Base-by-base conservation (phyloP, 2,113 vertebrate genomes). In the Chrysochloris asiatica region DNA sequence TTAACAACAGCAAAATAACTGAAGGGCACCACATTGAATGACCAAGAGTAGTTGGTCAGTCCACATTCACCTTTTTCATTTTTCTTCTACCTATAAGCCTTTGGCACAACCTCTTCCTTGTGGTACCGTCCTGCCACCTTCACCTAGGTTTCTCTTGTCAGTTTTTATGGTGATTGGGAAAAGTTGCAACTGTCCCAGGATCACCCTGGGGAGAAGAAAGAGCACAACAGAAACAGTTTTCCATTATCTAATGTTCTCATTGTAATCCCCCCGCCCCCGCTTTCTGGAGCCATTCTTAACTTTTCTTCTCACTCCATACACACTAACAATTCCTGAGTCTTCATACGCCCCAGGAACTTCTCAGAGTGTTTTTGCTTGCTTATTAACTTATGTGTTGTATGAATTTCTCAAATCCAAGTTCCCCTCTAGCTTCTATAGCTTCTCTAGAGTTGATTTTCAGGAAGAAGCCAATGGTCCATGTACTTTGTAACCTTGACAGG, bases 401-500 rank as follows among this genome's bases (percentile, higher is more conserved):
- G 84, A 38, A 16, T 85, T 89, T 71, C 50, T 94, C 75, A 91
- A 61, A 78, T 83, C 50, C 24, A 36, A 59, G 41, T 89, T 91
- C 92, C 30, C 45, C 69, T 91, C 67, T 38, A 36, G 90, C 52
- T 90, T 90, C 75, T 72, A 12, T 77, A 33, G 1, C 90, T 95
- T 93, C 90, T 96, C 76, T 86, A 76, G 86, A 83, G 93, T 72
- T 93, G 92, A 93, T 90, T 93, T 95, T 92, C 72, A 21, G 81
- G 75, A 94, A 95, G 48, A 43, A 94, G 79, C 83, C 93, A 73
- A 71, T 91, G 95, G 84, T 38, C 52, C 63, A 28, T 50, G 88
- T 67, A 93, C 88, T 96, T 94, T 96, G 80, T 96, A 92, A 92
- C 94, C 41, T 85, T 95, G 95, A 93, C 92, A 96, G 69, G 69